Conservation (phyloP, 2,888 invertebrate species). For the Eristalis arbustorum region DNA sequence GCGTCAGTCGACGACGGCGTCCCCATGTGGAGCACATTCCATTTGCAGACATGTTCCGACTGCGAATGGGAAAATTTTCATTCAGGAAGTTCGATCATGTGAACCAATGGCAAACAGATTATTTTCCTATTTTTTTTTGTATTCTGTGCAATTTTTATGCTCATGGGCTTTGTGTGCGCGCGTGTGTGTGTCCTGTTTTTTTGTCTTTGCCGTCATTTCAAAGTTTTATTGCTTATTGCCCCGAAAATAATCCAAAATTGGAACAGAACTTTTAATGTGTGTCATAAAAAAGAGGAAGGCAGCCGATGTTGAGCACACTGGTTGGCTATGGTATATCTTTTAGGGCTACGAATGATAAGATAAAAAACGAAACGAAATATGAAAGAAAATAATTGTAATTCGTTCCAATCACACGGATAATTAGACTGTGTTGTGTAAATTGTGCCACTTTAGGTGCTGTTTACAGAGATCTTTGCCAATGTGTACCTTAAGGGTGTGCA, state of each 20-base stretch:
- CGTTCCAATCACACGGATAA: constrained; percentile 9
- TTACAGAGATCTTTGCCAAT: constrained; percentile 41
- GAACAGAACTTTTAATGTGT: neutral
- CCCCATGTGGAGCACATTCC: neutral
- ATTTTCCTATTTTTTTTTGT: neutral
- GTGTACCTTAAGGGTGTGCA: constrained; percentile 2
- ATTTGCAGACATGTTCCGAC: neutral
- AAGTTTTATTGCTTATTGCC: neutral
- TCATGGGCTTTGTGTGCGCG: neutral
- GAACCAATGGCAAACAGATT: neutral
- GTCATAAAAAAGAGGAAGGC: constrained; percentile 19
- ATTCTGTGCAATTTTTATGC: neutral
- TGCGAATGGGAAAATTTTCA: neutral
- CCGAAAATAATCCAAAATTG: neutral
- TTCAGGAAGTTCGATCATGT: neutral
- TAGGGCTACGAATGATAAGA: constrained; percentile 39
- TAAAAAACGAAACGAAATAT: constrained; percentile 9
- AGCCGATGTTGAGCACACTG: constrained; percentile 22
- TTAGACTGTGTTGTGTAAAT: constrained; percentile 34
- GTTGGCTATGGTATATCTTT: constrained; percentile 24
- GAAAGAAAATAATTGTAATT: neutral
- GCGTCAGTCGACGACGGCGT: neutral
- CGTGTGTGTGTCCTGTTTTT: neutral
- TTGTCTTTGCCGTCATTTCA: neutral
- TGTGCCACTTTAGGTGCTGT: constrained; percentile 31